Evolutionary conservation across 2,888 invertebrate species (phyloP), one percentile per base, ranked within the genome.

Genomic region (Trichacis sp.): DNA sequence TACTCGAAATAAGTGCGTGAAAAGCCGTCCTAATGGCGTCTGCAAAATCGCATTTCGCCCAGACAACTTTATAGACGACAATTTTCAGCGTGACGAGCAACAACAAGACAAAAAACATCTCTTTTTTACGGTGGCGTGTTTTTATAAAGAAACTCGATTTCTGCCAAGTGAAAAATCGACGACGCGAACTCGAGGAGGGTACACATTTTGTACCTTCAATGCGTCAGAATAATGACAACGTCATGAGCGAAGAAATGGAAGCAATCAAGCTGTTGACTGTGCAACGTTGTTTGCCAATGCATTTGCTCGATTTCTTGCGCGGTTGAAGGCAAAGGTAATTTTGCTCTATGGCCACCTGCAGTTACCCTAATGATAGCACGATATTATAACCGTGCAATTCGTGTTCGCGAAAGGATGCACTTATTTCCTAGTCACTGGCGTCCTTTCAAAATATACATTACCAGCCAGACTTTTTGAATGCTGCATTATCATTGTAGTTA

Each of bases 1-100:
- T 42, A 2, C 8, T 42, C 18, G 8, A 15, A 14, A 9, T 4
- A n/a, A 42, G 42, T 11, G 42, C 45, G 57, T 53, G 63, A 52
- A 58, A 46, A 52, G 63, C 76, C 79, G 79, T 73, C 77, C 73
- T 74, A 79, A 79, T 79, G 79, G 79, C 79, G 78, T 71, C 72
- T 73, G 75, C 68, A 73, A 75, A 77, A 78, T 74, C 74, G 70
- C 71, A 76, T 76, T 77, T 77, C 74, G 38, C 38, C 12, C 38
- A 38, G 9, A 11, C 12, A 38, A 9, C 38, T 3, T 9, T n/a
- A 9, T 5, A 38, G 38, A 38, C 38, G 14, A 8, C 38, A 9
- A 38, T 14, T 38, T 24, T 24, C 14, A 8, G 15, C 15, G 14
- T 42, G 42, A n/a, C 5, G 12, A 5, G 8, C 14, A 15, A 8